Percentiles rank a stretch among this genome's conserved stretches.
Evolutionary conservation across 37 sponge, comb jelly and placozoan species (phyloP).

Genomic region (Chondrosia reniformis): DNA sequence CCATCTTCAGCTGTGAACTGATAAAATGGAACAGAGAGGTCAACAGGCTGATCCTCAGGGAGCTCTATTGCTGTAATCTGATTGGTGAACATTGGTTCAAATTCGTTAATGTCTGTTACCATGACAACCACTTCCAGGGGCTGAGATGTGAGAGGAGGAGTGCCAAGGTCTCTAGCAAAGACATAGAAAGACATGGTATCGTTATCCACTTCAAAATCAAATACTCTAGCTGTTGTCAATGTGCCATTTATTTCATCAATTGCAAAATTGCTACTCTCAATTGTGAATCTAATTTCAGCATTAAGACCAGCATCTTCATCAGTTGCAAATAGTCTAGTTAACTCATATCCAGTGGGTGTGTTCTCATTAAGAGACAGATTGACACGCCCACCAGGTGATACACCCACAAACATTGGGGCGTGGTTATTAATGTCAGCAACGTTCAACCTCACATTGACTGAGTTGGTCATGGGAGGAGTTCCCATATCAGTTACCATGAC

Average conservation of each 20-base stretch:
- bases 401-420: conserved; percentile 1
- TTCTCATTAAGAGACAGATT: conserved; percentile 12
- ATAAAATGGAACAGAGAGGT: background rate
- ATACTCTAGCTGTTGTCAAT: conserved; percentile 17
- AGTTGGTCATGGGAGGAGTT: background rate
- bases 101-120: conserved; percentile 53
- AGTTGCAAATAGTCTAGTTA: conserved; percentile 13
- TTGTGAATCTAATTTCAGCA: background rate
- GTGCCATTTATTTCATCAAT: conserved; percentile 6
- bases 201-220: conserved; percentile 47
- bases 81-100: conserved; percentile 43
- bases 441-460: conserved; percentile 26
- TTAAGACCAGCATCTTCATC: conserved; percentile 50
- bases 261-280: background rate
- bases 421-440: conserved; percentile 29
- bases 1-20: background rate
- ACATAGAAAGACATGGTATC: conserved; percentile 34
- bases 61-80: background rate
- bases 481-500: conserved; percentile 22
- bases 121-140: conserved; percentile 28
- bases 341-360: background rate
- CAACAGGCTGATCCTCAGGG: background rate
- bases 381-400: background rate
- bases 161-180: conserved; percentile 30
- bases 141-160: conserved; percentile 20